Evolutionary conservation across 2,888 invertebrate genomes (phyloP), one percentile per base, ranked within the genome.

Genomic region (Ceraclea dissimilis): DNA sequence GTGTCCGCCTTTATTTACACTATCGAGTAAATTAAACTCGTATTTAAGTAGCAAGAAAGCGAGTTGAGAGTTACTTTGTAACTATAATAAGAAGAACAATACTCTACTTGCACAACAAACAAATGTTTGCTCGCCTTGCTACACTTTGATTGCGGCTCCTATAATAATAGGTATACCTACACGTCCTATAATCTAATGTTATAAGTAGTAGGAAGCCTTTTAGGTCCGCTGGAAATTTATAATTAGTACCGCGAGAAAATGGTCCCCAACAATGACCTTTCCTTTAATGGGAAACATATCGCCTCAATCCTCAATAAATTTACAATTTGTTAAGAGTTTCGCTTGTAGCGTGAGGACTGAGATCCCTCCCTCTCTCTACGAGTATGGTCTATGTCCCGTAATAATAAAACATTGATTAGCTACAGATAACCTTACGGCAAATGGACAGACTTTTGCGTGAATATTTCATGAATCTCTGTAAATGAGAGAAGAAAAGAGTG

Each of bases 11-110:
- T 78, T 78, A 77, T 78, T 78, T 78, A 78, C 76, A 76, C 77
- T 76, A 78, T 76, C 75, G 75, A 74, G 75, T 77, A 78, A 78
- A 78, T 78, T 78, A 78, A 77, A 76, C 78, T 76, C 75, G 68
- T 73, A 68, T 76, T 71, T 72, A 74, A 75, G 75, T 73, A 75
- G 58, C 53, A 46, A 49, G 58, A 52, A 51, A 49, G 39, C 57
- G 52, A 54, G 54, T 56, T 31, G 51, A 21, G 39, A 58, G 58
- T 59, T 60, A 59, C 76, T 76, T 77, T 74, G 75, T 75, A 74
- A 75, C 76, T 78, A n/a, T n/a, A 78, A 77, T 77, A 77, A 77
- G 78, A 77, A 76, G 76, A 76, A 76, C 76, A 78, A 46, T 21
- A n/a, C n/a, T 22, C 77, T 16, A 74, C 74, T 72, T 75, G 73